A percentile compares a stretch with the other conserved stretches of the same genome.
phyloP scores from a whole-genome alignment of 2,797 vertebrate species.

The Nyctibius grandis region DNA sequence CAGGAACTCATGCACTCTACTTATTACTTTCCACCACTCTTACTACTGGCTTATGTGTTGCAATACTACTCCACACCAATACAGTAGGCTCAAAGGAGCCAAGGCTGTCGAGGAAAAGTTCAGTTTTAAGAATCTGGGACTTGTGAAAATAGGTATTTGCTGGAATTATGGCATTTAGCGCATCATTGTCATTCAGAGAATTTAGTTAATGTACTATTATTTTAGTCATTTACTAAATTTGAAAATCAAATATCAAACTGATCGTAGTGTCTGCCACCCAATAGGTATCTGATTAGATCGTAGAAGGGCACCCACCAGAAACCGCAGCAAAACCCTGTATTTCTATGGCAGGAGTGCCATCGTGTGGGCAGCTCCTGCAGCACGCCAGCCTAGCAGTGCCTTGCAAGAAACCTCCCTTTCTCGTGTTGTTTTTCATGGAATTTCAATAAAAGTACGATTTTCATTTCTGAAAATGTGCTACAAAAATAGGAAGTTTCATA shows the following conservation, averaged over 20 bases:
- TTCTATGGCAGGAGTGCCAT: slow-evolving; percentile 66
- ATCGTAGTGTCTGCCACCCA: slow-evolving; percentile 8
- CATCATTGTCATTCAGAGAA: neutral
- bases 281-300: neutral
- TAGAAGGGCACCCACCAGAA: neutral
- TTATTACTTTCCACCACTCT: neutral
- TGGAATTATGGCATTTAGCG: neutral
- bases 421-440: neutral
- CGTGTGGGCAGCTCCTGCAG: slow-evolving; percentile 61
- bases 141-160: neutral
- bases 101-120: neutral
- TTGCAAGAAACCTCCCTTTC: neutral
- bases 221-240: slow-evolving; percentile 24
- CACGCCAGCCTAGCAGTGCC: neutral
- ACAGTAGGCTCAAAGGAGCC: neutral
- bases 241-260: slow-evolving; percentile 27
- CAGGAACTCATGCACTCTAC: neutral
- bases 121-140: neutral
- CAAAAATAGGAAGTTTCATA: neutral
- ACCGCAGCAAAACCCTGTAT: neutral
- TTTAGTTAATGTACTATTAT: neutral
- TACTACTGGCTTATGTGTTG: neutral
- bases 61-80: neutral
- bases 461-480: neutral
- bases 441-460: neutral